These are phyloP conservation scores for Eupsilia transversa DNA, from an alignment of 2,888 invertebrate species.

Conservation along the genomic window DNA sequence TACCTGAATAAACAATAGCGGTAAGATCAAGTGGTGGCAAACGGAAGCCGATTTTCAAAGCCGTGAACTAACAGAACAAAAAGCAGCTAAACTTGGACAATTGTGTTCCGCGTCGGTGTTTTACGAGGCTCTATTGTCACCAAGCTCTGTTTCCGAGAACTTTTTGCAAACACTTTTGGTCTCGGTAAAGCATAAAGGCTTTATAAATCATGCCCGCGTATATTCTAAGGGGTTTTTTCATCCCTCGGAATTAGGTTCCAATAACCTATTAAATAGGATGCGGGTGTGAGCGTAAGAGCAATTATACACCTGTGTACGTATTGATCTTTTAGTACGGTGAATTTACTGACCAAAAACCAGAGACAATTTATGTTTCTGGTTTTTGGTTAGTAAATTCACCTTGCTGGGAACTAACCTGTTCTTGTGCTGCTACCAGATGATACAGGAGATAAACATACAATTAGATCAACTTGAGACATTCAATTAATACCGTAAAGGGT, in stretches of 20 bases:
- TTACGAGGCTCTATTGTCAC: constrained; percentile 7
- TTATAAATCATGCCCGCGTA: background rate
- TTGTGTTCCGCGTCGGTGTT: constrained; percentile 10
- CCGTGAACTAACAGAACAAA: constrained; percentile 24
- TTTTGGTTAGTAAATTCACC: too few relatives aligned
- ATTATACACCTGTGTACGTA: background rate
- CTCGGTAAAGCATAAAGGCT: background rate
- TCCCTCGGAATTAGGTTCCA: background rate
- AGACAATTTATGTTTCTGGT: too few relatives aligned
- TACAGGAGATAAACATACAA: background rate
- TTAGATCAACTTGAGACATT: background rate
- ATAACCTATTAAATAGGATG: background rate
- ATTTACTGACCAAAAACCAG: too few relatives aligned
- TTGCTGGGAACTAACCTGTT: background rate
- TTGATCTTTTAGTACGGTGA: background rate
- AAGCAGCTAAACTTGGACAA: constrained; percentile 20
- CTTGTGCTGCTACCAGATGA: background rate
- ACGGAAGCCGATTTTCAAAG: constrained; percentile 26
- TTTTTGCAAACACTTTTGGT: constrained; percentile 16
- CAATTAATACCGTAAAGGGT: background rate
- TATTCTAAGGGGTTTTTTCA: background rate
- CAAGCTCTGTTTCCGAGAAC: background rate
- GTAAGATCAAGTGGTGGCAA: constrained; percentile 26
- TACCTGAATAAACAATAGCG: constrained; percentile 28
- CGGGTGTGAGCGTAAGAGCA: background rate